Conservation (phyloP, 2,113 vertebrate species). For the Grallaria varia region DNA sequence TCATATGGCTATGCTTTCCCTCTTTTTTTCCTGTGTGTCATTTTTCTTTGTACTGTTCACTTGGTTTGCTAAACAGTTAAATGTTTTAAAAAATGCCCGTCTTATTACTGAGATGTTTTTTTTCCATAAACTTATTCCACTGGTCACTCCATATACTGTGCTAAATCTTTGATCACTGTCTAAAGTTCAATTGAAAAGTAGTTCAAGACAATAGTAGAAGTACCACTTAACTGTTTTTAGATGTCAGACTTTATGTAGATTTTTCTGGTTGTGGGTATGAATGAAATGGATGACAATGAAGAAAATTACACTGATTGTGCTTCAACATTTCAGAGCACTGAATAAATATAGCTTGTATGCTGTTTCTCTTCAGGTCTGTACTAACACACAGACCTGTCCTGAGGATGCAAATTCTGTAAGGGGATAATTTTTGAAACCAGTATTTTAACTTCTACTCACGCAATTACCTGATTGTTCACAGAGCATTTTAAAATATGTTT, state of each 20-base stretch:
- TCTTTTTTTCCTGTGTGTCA: neutral
- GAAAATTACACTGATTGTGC: neutral
- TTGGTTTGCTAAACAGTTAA: neutral
- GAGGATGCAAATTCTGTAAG: neutral
- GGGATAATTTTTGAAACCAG: neutral
- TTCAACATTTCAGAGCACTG: neutral
- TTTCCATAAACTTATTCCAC: neutral
- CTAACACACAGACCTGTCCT: neutral
- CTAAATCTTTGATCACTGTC: neutral
- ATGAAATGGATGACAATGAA: neutral
- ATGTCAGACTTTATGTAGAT: neutral
- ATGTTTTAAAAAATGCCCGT: neutral
- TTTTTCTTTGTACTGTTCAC: neutral
- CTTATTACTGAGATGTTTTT: neutral
- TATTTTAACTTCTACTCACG: neutral
- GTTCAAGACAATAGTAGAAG: neutral
- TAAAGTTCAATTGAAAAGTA: neutral
- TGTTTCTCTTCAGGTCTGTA: neutral
- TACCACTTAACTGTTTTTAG: neutral
- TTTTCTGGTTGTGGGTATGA: neutral
- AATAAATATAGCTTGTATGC: neutral
- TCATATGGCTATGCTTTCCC: neutral
- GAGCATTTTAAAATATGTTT: neutral
- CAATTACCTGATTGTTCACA: neutral
- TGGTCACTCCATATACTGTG: neutral